phyloP scores from a whole-genome alignment of 2,888 invertebrate genomes.

The Pyrochroa serraticornis region DNA sequence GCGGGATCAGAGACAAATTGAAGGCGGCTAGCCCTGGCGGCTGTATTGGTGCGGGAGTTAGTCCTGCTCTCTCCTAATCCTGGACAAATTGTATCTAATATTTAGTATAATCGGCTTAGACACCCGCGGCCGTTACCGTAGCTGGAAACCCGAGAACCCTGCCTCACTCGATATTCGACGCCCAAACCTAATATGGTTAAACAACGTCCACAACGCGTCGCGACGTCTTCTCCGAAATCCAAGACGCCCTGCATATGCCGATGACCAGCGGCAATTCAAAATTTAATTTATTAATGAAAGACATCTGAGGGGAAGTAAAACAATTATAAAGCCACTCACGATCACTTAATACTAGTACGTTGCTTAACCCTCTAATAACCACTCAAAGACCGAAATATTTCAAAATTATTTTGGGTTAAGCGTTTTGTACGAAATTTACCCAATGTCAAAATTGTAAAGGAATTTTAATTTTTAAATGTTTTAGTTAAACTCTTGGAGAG shows the following conservation, averaged over 20 bases:
- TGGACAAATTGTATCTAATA: conserved; percentile 57
- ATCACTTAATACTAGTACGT: neutral
- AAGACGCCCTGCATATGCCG: neutral
- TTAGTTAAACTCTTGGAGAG: neutral
- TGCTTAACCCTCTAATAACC: neutral
- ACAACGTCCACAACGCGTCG: neutral
- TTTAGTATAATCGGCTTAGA: conserved; percentile 56
- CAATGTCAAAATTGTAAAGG: too few relatives aligned
- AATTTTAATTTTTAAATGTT: neutral
- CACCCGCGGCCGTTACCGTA: conserved; percentile 28
- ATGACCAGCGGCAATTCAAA: neutral
- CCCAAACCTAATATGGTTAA: conserved; percentile 11
- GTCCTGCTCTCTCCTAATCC: conserved; percentile 49
- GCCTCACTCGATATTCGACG: conserved; percentile 28
- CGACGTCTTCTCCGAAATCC: neutral
- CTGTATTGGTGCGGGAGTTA: conserved; percentile 34
- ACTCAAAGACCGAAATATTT: neutral
- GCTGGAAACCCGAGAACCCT: neutral
- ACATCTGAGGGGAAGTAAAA: neutral
- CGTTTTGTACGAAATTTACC: too few relatives aligned
- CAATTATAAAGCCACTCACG: neutral
- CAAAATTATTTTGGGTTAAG: too few relatives aligned
- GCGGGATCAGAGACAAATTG: conserved; percentile 53
- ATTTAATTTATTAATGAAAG: neutral
- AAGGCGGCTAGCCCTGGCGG: conserved; percentile 37